Evolutionary conservation across 2,797 vertebrate species (phyloP).

Genomic region (Ateles fusciceps): DNA sequence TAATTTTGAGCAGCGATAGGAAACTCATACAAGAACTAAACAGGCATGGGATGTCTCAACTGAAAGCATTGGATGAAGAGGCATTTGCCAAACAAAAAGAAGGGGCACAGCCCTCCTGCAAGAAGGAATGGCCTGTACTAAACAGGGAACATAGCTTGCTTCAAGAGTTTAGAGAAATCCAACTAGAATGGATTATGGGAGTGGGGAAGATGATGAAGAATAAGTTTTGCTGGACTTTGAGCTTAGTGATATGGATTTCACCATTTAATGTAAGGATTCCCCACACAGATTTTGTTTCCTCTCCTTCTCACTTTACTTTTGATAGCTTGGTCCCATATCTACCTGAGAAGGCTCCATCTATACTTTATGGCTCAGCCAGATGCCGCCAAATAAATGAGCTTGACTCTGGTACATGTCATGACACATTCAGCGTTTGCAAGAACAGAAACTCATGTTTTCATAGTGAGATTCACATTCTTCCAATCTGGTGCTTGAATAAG

Average conservation of each 20-base stretch:
- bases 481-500: neutral
- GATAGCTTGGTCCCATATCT: neutral
- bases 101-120: neutral
- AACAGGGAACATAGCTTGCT: neutral
- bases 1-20: neutral
- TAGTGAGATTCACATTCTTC: neutral
- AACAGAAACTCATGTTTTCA: neutral
- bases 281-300: neutral
- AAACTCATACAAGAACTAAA: neutral
- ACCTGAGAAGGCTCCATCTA: neutral
- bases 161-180: neutral
- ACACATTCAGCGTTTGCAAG: neutral
- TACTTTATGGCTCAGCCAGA: neutral
- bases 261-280: neutral
- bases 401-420: neutral
- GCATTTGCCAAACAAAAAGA: neutral
- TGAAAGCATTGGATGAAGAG: neutral
- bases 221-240: neutral
- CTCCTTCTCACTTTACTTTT: neutral
- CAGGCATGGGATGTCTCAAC: neutral
- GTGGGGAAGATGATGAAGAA: neutral
- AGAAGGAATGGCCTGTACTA: neutral
- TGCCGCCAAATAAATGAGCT: neutral
- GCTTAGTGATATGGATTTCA: neutral
- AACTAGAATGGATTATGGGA: neutral